Evolutionary conservation across 2,888 invertebrate genomes (phyloP).

Genomic region (Cotesia congregata): DNA sequence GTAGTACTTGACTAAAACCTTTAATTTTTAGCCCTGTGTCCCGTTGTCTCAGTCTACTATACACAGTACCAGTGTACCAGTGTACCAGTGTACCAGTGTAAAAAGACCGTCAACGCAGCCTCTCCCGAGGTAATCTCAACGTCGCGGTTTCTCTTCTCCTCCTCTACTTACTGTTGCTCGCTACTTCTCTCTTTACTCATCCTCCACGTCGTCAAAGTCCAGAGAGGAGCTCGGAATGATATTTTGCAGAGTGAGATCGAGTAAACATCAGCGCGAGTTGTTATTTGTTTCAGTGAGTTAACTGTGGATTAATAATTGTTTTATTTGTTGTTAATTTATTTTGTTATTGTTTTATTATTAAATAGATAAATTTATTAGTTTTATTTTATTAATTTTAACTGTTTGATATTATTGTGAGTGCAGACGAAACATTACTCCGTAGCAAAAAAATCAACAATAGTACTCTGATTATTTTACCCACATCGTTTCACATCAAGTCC

Average conservation of each 20-base stretch:
- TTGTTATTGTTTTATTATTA: background rate
- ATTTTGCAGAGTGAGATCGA: slow-evolving; percentile 19
- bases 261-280: slow-evolving; percentile 24
- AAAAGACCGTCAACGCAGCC: slow-evolving; percentile 15
- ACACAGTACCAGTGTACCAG: background rate
- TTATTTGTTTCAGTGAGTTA: slow-evolving; percentile 7
- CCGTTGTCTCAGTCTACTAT: background rate
- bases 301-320: slow-evolving; percentile 12
- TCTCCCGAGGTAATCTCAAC: slow-evolving; percentile 9
- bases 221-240: slow-evolving; percentile 30
- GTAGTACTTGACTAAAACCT: too few species aligned
- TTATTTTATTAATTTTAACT: background rate
- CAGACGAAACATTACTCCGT: background rate
- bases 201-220: slow-evolving; percentile 36
- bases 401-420: slow-evolving; percentile 19
- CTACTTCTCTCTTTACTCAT: slow-evolving; percentile 11
- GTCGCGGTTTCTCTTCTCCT: slow-evolving; percentile 19
- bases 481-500: slow-evolving; percentile 36
- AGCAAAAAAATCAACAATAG: background rate
- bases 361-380: slow-evolving; percentile 11
- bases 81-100: background rate
- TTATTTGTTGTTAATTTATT: background rate
- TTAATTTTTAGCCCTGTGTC: background rate
- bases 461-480: slow-evolving; percentile 14
- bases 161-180: slow-evolving; percentile 5